Base-by-base conservation (phyloP, 2,797 vertebrate genomes). In the Mormyrops attenuatus region DNA sequence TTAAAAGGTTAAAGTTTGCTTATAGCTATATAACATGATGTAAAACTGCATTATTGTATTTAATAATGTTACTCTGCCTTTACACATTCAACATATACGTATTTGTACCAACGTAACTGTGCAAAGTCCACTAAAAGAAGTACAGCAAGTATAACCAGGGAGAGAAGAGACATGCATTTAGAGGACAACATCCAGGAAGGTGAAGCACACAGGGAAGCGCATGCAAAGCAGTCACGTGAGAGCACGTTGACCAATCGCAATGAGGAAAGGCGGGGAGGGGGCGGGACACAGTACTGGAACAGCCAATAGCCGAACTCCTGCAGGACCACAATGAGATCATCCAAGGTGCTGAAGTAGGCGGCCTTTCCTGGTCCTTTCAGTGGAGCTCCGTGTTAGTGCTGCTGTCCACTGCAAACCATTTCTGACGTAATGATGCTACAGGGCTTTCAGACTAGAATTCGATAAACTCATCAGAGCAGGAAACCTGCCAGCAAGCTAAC, bases 301-400 rank as follows among this genome's bases (percentile, higher is more conserved):
- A 88, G 89, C 47, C 85, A 87, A 73, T 63, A 73, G 88, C 89
- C 77, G 52, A 88, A 80, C 90, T 89, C 88, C 91, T 90, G 90
- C 90, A 89, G 41, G 88, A 87, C 91, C 91, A 52, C 22, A 88
- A 15, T 9, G 41, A 30, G 5, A 20, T n/a, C 17, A 8, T 15
- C 20, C 55, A 66, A 88, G 47, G 26, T 44, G 38, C 52, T 30
- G 77, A 53, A 34, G 52, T 7, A 85, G 47, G 13, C 3, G 5
- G 11, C 15, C 22, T 7, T 34, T 20, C 7, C 11, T 53, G 26
- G 63, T n/a, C 5, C 26, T 80, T 80, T 30, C 11, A 52, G 20
- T 11, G 17, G 53, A 49, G 95, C 95, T 93, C 89, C 34, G 15
- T 34, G 66, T 73, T 73, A 73, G 30, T 73, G 66, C 66, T 73